These are phyloP conservation scores for Enchytraeus crypticus DNA, from an alignment of 2,888 invertebrate species.

Conservation along the genomic window DNA sequence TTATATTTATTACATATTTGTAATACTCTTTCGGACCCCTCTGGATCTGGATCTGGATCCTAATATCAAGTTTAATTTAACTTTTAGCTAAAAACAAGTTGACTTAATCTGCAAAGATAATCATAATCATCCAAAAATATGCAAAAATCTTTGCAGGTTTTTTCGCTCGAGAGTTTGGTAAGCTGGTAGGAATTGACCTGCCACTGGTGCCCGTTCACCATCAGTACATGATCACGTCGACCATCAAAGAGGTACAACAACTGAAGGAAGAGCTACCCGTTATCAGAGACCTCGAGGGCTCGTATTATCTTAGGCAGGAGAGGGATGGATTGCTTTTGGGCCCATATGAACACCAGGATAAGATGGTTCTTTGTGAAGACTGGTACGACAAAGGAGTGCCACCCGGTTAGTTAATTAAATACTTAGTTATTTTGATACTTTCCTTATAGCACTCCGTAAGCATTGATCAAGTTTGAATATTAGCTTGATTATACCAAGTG, in stretches of 20 bases:
- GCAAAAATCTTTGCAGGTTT: slow-evolving; percentile 48
- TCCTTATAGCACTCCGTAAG: neutral
- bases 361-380: slow-evolving; percentile 46
- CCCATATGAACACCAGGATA: slow-evolving; percentile 46
- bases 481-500: neutral
- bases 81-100: too few species aligned
- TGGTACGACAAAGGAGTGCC: slow-evolving; percentile 48
- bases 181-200: slow-evolving; percentile 42
- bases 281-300: slow-evolving; percentile 49
- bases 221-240: slow-evolving; percentile 48
- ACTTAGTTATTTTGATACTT: neutral
- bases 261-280: slow-evolving; percentile 45
- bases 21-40: too few species aligned
- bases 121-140: too few species aligned
- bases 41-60: too few species aligned
- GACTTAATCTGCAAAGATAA: too few species aligned
- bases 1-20: too few species aligned
- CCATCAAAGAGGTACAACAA: slow-evolving; percentile 37
- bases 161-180: slow-evolving; percentile 50
- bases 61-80: too few species aligned
- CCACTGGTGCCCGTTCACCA: slow-evolving; percentile 51
- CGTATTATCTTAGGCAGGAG: slow-evolving; percentile 49
- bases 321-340: slow-evolving; percentile 47
- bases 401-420: slow-evolving; percentile 32
- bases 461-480: neutral